A percentile compares a stretch with the other conserved stretches of the same genome.
Evolutionary conservation across 2,113 vertebrate genomes (phyloP).

Genomic region (Psophia crepitans): DNA sequence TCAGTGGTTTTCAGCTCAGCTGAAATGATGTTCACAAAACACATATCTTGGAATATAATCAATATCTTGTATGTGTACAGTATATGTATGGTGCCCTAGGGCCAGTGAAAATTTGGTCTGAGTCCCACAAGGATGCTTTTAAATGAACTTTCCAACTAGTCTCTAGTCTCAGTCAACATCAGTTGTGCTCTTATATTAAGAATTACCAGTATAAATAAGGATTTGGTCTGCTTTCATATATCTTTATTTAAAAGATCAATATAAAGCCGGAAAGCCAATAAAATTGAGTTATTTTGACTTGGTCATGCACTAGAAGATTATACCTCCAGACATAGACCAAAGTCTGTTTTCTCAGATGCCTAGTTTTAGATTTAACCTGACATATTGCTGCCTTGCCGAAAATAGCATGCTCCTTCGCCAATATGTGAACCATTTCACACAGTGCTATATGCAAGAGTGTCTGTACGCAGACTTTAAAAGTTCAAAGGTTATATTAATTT

Average conservation of each 20-base stretch:
- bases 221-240: not conserved
- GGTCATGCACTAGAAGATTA: not conserved
- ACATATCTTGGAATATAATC: not conserved
- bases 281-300: not conserved
- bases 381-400: not conserved
- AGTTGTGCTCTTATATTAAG: not conserved
- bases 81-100: not conserved
- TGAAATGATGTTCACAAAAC: not conserved
- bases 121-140: not conserved
- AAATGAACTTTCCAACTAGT: not conserved
- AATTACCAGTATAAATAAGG: not conserved
- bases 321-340: not conserved
- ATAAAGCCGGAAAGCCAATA: not conserved
- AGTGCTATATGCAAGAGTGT: not conserved
- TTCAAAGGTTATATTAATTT: not conserved
- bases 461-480: not conserved
- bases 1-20: not conserved
- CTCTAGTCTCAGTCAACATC: not conserved
- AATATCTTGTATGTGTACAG: not conserved
- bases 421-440: not conserved
- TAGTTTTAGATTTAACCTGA: not conserved
- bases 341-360: not conserved
- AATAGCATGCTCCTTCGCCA: not conserved
- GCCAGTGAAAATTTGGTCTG: not conserved
- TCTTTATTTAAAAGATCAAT: not conserved